Base-by-base conservation (phyloP, 2,797 vertebrate species). In the Hydrocynus forskahlii region DNA sequence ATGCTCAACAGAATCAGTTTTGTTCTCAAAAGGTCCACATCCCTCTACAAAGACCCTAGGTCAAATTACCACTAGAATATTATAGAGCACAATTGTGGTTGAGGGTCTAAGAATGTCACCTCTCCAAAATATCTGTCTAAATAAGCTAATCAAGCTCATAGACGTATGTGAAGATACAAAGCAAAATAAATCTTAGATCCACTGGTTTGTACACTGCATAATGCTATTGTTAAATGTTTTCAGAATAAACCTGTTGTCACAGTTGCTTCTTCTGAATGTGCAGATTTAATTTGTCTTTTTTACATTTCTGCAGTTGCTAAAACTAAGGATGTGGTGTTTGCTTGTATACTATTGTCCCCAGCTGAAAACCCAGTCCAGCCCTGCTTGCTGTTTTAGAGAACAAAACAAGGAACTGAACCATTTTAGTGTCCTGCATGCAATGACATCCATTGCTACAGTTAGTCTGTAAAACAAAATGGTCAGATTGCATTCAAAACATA, bases 1-100 rank as follows among this genome's bases (percentile, higher is more conserved):
- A 52, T 52, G 48, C 13, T 10, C 13, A 13, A 59, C 21, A 29
- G n/a, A 77, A 64, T 62, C 25, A 64, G 25, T 43, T 71, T 76
- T 54, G 21, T 57, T 45, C 45, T 63, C 54, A 81, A 76, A 71
- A 70, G 66, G 74, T 76, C 43, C 62, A 52, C 6, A 76, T 76
- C 43, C 19, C 17, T 52, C 16, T 38, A 62, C 4, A 21, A 29
- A 50, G 52, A 17, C 38, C 52, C 21, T n/a, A 14, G 10, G 48
- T 52, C 10, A 52, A 16, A 52, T 52, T 14, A 52, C 48, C 13
- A 14, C 38, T 43, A 23, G 21, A 71, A 71, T 68, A 76, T 25
- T 76, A 40, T 23, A 70, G 19, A 55, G 29, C 23, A 17, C 59
- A 66, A 35, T 25, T 79, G 29, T 55, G 50, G 50, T 7, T 38